Evolutionary conservation across 2,113 vertebrate species (phyloP).

Genomic region (Oncorhynchus nerka): DNA sequence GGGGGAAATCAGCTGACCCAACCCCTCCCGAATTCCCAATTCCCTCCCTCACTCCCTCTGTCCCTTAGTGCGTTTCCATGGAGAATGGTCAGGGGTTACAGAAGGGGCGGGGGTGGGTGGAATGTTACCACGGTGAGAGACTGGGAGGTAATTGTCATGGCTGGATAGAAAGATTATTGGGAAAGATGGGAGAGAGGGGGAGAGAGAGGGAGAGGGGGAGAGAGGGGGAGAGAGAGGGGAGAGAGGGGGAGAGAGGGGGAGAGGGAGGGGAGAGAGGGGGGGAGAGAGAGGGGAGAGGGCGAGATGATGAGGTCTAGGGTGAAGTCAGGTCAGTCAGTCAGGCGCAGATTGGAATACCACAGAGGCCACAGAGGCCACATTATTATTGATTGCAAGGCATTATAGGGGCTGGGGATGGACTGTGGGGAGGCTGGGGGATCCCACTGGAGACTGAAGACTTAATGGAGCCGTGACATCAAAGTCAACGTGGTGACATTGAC

Average conservation of each 20-base stretch:
- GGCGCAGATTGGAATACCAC: conserved; percentile 6
- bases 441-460: conserved; percentile 55
- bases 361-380: conserved; percentile 48
- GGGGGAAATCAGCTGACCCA: conserved; percentile 31
- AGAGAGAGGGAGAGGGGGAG: neutral
- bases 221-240: neutral
- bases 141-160: conserved; percentile 58
- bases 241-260: neutral
- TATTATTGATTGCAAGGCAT: conserved; percentile 68
- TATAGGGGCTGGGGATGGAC: conserved; percentile 50
- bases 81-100: conserved; percentile 14
- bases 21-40: neutral
- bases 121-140: conserved; percentile 64
- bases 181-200: conserved; percentile 31
- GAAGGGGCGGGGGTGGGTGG: conserved; percentile 20
- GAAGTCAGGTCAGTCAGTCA: conserved; percentile 45
- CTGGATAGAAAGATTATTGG: conserved; percentile 61
- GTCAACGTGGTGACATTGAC: conserved; percentile 59
- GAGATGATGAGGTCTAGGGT: conserved; percentile 3
- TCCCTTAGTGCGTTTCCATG: conserved; percentile 35
- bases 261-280: neutral
- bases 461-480: conserved; percentile 67
- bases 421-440: neutral
- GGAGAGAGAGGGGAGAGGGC: neutral
- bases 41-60: conserved; percentile 27